Conservation (phyloP, 2,113 vertebrate genomes). For the Tapirus terrestris region DNA sequence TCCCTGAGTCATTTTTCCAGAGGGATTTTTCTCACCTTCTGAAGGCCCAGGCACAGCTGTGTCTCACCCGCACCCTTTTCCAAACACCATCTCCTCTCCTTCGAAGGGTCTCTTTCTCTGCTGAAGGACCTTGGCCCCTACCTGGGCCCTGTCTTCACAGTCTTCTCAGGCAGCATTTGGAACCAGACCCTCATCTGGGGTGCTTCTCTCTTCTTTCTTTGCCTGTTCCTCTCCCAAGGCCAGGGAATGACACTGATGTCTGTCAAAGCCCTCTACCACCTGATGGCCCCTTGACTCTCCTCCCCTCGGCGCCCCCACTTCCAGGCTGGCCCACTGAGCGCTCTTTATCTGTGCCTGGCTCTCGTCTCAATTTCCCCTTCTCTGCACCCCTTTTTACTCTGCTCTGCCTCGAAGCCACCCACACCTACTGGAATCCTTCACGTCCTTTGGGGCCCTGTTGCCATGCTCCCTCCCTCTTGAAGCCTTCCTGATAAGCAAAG, state of each 20-base stretch:
- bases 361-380: not conserved
- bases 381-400: not conserved
- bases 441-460: not conserved
- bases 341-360: fast-evolving
- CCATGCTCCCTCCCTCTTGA: not conserved
- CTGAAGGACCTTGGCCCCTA: not conserved
- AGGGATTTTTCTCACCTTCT: not conserved
- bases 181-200: not conserved
- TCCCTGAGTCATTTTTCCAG: not conserved
- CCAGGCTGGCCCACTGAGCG: fast-evolving
- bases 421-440: not conserved
- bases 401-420: not conserved
- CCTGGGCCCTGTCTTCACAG: not conserved
- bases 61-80: not conserved
- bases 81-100: not conserved
- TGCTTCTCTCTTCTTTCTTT: not conserved
- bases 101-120: not conserved
- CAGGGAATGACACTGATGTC: not conserved
- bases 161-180: not conserved
- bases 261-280: not conserved
- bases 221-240: not conserved
- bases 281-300: not conserved
- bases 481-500: not conserved
- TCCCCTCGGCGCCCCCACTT: not conserved
- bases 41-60: not conserved